Evolutionary conservation across 2,888 invertebrate genomes (phyloP), one percentile per base, ranked within the genome.

Genomic region (Agrochola lota): DNA sequence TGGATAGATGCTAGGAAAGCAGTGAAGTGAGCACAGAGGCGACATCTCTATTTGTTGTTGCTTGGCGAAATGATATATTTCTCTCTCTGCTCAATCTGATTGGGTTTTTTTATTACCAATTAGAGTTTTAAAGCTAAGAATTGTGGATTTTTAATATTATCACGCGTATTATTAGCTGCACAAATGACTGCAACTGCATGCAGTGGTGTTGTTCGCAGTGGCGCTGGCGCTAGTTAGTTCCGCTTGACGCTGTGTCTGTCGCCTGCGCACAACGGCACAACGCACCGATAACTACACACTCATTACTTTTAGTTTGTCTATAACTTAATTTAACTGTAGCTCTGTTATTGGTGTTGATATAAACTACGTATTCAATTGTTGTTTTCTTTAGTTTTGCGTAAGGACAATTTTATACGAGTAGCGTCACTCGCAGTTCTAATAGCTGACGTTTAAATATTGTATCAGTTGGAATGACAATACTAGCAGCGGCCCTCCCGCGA

Each of bases 151-250:
- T 52, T n/a, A 46, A 8, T n/a, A 35, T 23, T 11, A 35, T 60
- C 20, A 20, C n/a, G 20, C 63, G 30, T 76, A 52, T 52, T 52
- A 52, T 52, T 52, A 20, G 20, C 20, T 20, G 3, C 60, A 15
- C 20, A 2, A 20, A 20, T 1, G 30, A n/a, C 30, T 23, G 49
- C 71, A 30, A 20, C 59, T 23, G 35, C 17, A 23, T 5, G 49
- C 49, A 35, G 46, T 2, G 20, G n/a, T 2, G 67, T 17, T 17
- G 30, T n/a, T 35, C 6, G 15, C 20, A 17, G 59, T 5, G 43
- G 49, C 60, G 74, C 59, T 4, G 52, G 49, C 49, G 75, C 49
- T 40, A 12, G 76, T 35, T 78, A 64, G 35, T 80, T 35, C 72
- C 43, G 52, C 77, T 20, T 3, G 59, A 17, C 52, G 69, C 30